Evolutionary conservation across 2,113 vertebrate species (phyloP).

Genomic region (Aythya baeri): DNA sequence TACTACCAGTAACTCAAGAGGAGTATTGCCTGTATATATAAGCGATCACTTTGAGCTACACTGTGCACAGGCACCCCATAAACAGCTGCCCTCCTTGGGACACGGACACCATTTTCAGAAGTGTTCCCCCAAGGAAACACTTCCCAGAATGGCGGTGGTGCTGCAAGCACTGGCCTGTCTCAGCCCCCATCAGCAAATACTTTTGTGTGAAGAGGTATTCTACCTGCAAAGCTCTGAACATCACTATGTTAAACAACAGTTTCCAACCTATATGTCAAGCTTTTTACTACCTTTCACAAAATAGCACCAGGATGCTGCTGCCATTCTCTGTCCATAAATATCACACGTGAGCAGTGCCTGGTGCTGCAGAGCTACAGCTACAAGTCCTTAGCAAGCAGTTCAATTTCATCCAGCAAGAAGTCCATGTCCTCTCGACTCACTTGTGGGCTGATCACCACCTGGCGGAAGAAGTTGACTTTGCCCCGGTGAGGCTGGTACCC

Average conservation of each 20-base stretch:
- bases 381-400: constrained; percentile 83
- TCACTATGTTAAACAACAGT: not conserved
- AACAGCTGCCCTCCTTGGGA: constrained; percentile 21
- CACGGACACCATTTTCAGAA: not conserved
- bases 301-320: constrained; percentile 13
- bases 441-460: constrained; percentile 85
- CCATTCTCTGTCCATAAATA: not conserved
- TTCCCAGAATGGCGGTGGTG: not conserved
- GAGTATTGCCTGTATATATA: not conserved
- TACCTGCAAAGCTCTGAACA: not conserved
- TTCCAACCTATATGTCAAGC: not conserved
- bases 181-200: not conserved
- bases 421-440: constrained; percentile 84
- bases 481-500: constrained; percentile 83
- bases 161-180: not conserved
- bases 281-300: constrained; percentile 11
- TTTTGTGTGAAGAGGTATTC: not conserved
- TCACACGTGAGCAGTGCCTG: not conserved
- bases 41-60: not conserved
- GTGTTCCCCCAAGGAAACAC: not conserved
- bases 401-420: constrained; percentile 86
- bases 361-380: constrained; percentile 65
- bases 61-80: not conserved
- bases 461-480: constrained; percentile 88
- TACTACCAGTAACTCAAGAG: not conserved